Evolutionary conservation across 1,140 invertebrate species (phyloP), one percentile per base, ranked within the genome.

Genomic region (Aradophagus sp.): DNA sequence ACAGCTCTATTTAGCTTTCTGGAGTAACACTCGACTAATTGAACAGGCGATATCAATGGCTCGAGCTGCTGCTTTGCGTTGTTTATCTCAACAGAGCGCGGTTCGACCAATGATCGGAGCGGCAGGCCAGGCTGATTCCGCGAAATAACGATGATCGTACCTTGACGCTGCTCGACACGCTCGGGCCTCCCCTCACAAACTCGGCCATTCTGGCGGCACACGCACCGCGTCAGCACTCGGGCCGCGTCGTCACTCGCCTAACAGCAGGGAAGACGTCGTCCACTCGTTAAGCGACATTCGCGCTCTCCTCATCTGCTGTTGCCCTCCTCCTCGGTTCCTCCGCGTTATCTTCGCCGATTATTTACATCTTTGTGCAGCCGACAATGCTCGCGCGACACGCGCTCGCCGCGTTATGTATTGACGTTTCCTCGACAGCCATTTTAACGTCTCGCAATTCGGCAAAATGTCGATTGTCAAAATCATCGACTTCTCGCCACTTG

Each of bases 101-200:
- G 12, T 12, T 12, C 20, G 4, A 5, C 8, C 20, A 8, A 5
- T 23, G n/a, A n/a, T n/a, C n/a, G n/a, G n/a, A n/a, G n/a, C 14
- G n/a, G 3, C 16, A 2, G 31, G 27, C 14, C 20, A 23, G 20
- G 8, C 4, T 23, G 8, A 23, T 23, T n/a, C n/a, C n/a, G n/a
- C 34, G 39, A 23, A 15, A 16, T 14, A 50, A 42, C 44, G 66
- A 58, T 48, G 47, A 53, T 38, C 45, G 66, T 82, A 84, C 86
- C 84, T 88, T 88, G 59, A 80, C 74, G 78, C 70, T 86, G 73
- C 78, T 86, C 41, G 79, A 85, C 35, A 87, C 82, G 59, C 86
- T 87, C 27, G 87, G 84, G 42, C 87, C 87, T 68, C 87, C 87
- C 61, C 88, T 82, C 34, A 89, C 87, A 71, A 89, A 88, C 79